A percentile compares a stretch with the other conserved stretches of the same genome.
These are phyloP conservation scores for Ptilodon capucinus DNA, from an alignment of 2,888 invertebrate species.

Conservation along the genomic window DNA sequence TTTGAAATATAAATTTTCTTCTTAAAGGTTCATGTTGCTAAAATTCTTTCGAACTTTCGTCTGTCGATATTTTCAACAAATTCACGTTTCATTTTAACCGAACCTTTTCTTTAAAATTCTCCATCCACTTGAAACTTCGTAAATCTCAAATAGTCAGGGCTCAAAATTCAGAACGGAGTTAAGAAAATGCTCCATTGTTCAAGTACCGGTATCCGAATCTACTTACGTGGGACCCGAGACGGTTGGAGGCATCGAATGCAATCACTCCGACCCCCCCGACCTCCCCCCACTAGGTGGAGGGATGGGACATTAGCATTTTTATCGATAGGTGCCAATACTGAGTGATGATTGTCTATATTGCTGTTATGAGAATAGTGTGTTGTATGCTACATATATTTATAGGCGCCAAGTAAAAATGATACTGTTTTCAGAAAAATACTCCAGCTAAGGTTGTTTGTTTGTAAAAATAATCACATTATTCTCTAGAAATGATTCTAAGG, in stretches of 20 bases:
- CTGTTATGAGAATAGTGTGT: slow-evolving; percentile 15
- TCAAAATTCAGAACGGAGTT: slow-evolving; percentile 43
- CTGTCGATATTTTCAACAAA: neutral
- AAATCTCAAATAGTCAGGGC: slow-evolving; percentile 31
- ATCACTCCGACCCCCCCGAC: slow-evolving; percentile 57
- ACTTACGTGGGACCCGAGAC: slow-evolving; percentile 40
- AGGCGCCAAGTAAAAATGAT: no score
- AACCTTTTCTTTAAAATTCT: slow-evolving; percentile 4
- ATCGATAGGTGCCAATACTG: slow-evolving; percentile 64
- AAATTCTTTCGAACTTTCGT: no score
- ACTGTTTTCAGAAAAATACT: no score
- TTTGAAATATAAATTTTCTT: no score
- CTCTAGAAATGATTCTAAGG: no score
- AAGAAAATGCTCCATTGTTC: slow-evolving; percentile 47
- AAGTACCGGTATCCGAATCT: slow-evolving; percentile 46
- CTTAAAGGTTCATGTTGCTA: no score
- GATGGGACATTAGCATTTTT: slow-evolving; percentile 74
- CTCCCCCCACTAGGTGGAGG: slow-evolving; percentile 36
- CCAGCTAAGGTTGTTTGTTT: no score
- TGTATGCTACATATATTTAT: no score
- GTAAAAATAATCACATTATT: no score
- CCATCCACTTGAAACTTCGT: slow-evolving; percentile 18
- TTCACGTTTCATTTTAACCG: neutral
- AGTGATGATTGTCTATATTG: slow-evolving; percentile 37
- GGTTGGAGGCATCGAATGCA: slow-evolving; percentile 61